phyloP scores from a whole-genome alignment of 1,140 invertebrate genomes.

The Kradibia gibbosae region DNA sequence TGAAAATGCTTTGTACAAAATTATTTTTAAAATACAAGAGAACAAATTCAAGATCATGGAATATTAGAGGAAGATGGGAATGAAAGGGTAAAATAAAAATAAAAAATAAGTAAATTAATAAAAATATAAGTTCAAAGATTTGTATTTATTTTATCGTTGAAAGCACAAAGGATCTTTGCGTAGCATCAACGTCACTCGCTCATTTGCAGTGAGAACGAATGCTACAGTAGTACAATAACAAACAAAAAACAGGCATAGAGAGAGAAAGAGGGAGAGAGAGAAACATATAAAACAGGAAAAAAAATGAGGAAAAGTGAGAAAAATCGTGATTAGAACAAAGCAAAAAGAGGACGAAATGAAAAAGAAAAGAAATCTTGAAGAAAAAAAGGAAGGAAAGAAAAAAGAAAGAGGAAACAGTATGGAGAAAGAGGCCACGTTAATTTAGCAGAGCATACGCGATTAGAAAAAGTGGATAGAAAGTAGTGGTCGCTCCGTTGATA shows the following conservation, averaged over 20 bases:
- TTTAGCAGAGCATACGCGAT: no score
- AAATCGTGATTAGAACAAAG: neutral
- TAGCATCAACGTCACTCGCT: constrained; percentile 2
- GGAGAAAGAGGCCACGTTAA: no score
- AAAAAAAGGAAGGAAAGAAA: constrained; percentile 3
- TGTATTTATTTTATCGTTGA: constrained; percentile 10
- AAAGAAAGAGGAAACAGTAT: neutral
- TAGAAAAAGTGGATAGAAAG: no score
- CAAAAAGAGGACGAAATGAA: neutral
- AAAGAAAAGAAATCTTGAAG: neutral
- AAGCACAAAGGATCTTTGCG: constrained; percentile 40
- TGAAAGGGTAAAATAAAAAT: neutral
- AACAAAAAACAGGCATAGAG: neutral
- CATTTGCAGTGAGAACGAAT: neutral
- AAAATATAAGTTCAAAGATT: neutral
- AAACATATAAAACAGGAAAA: neutral
- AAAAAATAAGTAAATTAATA: constrained; percentile 20
- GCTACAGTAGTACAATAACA: neutral
- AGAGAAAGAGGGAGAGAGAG: neutral
- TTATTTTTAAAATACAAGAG: neutral
- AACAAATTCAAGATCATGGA: neutral
- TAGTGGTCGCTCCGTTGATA: no score
- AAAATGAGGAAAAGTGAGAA: neutral
- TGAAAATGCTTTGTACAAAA: neutral
- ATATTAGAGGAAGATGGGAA: neutral